Conservation (phyloP, 2,888 invertebrate genomes). For the Caenorhabditis sp. region DNA sequence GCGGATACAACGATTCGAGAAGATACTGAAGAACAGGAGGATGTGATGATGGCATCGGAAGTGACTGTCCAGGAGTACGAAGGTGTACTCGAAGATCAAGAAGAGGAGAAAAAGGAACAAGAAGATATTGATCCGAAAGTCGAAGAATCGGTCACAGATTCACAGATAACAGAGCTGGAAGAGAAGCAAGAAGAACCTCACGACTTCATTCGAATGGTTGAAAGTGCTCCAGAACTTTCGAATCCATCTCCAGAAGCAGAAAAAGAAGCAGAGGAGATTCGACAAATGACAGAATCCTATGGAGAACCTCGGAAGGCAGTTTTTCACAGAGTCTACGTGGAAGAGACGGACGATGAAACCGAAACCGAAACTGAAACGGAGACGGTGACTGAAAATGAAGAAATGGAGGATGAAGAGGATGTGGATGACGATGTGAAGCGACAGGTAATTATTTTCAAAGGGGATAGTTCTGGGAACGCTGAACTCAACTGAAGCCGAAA, state of each 20-base stretch:
- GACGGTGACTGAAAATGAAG: conserved; percentile 54
- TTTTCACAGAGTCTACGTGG: conserved; percentile 40
- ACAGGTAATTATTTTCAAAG: conserved; percentile 29
- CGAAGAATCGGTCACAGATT: conserved; percentile 5
- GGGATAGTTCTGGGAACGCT: too few species aligned
- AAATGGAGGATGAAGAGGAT: conserved; percentile 61
- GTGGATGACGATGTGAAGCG: conserved; percentile 46
- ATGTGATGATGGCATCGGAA: conserved; percentile 19
- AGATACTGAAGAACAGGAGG: conserved; percentile 23
- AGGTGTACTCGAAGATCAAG: not conserved
- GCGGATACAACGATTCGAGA: conserved; percentile 57
- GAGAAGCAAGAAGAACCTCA: conserved; percentile 3
- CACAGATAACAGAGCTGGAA: not conserved
- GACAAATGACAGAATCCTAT: conserved; percentile 62
- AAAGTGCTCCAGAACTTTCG: conserved; percentile 49
- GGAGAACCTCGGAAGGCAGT: conserved; percentile 61
- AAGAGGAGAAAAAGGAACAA: conserved; percentile 7
- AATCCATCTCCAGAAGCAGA: conserved; percentile 40
- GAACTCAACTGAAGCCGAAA: too few species aligned
- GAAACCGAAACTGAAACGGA: conserved; percentile 37
- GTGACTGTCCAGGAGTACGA: not conserved
- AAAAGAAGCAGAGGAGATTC: conserved; percentile 50
- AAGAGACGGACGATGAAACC: conserved; percentile 46
- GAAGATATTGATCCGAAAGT: conserved; percentile 10
- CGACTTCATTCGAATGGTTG: conserved; percentile 30